Base-by-base conservation (phyloP, 1,140 invertebrate species). In the Tetramorium simillimum region DNA sequence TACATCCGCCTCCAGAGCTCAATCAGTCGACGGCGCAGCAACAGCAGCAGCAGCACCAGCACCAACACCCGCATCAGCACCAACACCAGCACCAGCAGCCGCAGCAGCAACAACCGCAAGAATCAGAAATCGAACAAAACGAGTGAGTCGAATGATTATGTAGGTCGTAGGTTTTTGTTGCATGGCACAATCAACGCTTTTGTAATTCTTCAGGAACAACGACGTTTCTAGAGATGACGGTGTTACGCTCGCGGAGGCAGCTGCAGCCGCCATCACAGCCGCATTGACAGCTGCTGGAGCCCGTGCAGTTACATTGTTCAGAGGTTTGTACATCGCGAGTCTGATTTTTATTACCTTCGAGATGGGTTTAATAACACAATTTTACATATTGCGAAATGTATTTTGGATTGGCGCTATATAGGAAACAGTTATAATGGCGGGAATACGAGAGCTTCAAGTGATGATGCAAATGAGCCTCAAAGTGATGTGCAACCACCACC, bases 261-360 rank as follows among this genome's bases (percentile, higher is more conserved):
- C 94, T 33, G 94, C 95, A 24, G 95, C 95, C 86, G 95, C 95
- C 14, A 92, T 96, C 49, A 96, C 95, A 62, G 95, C 95, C 75
- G 94, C 94, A 43, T 93, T 96, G 9, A 95, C 96, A 51, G 95
- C 95, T 16, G 94, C 94, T 72, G 91, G 90, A n/a, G 89, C 93
- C 1, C 93, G 92, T 7, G 93, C 93, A n/a, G 92, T 93, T 33
- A 92, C 92, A 37, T 87, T 92, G 46, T 63, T 89, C n/a, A 49
- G 89, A 89, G 92, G 93, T 92, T 51, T 60, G 58, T 86, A 67
- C 24, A 14, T 16, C 1, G 7, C 3, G 2, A 43, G 1, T 46
- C 6, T 24, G 14, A 58, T 56, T 33, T 1, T 2, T 18, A 24
- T 24, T 49, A 40, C n/a, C 16, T 21, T 37, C 14, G 7, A 10